These are phyloP conservation scores for Orthonyx spaldingii DNA, from an alignment of 2,113 vertebrate genomes.

Conservation along the genomic window DNA sequence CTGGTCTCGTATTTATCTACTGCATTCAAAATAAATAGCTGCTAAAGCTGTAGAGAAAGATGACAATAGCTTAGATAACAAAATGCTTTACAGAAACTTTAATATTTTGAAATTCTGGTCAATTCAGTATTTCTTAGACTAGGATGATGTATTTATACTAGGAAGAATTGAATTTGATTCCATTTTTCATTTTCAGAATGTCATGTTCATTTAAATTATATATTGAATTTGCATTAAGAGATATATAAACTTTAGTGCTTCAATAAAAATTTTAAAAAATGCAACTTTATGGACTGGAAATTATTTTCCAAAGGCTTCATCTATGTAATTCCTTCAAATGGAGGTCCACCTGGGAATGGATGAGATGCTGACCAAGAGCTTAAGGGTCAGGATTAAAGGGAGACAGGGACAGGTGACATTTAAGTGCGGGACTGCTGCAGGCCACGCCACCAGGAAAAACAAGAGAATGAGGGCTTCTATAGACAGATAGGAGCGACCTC, in stretches of 20 bases:
- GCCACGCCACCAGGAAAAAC: background rate
- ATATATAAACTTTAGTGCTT: background rate
- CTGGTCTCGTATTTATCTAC: background rate
- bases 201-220: background rate
- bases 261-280: background rate
- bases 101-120: background rate
- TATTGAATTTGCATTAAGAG: background rate
- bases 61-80: background rate
- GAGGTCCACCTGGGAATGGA: background rate
- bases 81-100: background rate
- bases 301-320: background rate
- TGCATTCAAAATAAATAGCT: background rate
- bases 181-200: background rate
- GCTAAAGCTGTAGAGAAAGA: background rate
- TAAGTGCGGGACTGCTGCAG: background rate
- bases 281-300: background rate
- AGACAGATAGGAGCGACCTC: background rate
- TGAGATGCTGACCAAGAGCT: background rate
- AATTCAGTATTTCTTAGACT: background rate
- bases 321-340: background rate
- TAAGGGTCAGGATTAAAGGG: background rate
- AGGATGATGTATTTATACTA: background rate
- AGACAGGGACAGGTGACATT: background rate
- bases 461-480: accelerated
- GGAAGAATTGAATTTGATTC: background rate